Evolutionary conservation across 2,113 vertebrate species (phyloP).

Genomic region (Potamarius usumacintae): DNA sequence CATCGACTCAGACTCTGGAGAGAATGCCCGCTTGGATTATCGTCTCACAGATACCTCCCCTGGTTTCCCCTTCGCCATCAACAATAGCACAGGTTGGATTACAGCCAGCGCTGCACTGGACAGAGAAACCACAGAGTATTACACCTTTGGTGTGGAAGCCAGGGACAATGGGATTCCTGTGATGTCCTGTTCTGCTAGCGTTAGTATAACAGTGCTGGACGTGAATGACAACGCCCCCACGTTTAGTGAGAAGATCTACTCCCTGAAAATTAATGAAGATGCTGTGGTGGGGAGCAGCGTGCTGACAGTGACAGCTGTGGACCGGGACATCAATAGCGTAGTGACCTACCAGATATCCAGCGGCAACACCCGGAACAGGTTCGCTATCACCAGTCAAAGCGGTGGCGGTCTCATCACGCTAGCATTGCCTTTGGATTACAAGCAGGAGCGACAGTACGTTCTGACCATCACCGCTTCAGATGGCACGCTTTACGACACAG

Average conservation of each 20-base stretch:
- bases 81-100: slow-evolving; percentile 96
- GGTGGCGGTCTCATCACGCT: slow-evolving; percentile 90
- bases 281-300: slow-evolving; percentile 90
- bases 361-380: slow-evolving; percentile 95
- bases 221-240: slow-evolving; percentile 92
- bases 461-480: slow-evolving; percentile 91
- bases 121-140: slow-evolving; percentile 86
- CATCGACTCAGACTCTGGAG: slow-evolving; percentile 87
- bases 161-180: slow-evolving; percentile 84
- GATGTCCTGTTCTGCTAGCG: slow-evolving; percentile 92
- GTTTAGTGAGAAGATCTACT: slow-evolving; percentile 88
- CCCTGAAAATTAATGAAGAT: slow-evolving; percentile 91
- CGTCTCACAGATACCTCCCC: slow-evolving; percentile 75
- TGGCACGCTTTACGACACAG: slow-evolving; percentile 85
- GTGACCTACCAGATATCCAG: slow-evolving; percentile 96
- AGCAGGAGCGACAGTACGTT: slow-evolving; percentile 93
- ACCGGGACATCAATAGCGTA: slow-evolving; percentile 90
- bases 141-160: slow-evolving; percentile 90
- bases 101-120: slow-evolving; percentile 85
- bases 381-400: slow-evolving; percentile 94
- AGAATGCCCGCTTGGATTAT: slow-evolving; percentile 89
- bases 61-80: slow-evolving; percentile 88
- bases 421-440: slow-evolving; percentile 93
- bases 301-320: slow-evolving; percentile 84
- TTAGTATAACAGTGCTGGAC: slow-evolving; percentile 89